These are phyloP conservation scores for Bombus cullumanus DNA, from an alignment of 1,140 invertebrate genomes.

Conservation along the genomic window DNA sequence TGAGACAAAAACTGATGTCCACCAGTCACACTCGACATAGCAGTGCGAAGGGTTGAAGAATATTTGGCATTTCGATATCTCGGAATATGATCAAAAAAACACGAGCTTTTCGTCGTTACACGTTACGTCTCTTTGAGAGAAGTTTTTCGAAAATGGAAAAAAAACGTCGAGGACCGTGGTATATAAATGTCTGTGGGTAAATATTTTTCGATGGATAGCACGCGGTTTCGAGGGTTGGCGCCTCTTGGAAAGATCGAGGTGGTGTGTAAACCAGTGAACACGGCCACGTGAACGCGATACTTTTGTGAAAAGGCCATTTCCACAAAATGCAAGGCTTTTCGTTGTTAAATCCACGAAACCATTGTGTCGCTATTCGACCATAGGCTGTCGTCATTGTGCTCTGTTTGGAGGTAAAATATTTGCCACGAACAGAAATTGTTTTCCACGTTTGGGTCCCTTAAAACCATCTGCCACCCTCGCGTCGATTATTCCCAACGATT, in stretches of 20 bases:
- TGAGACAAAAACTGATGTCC: too few relatives aligned
- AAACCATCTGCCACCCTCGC: conserved; percentile 42
- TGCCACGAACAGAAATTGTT: conserved; percentile 52
- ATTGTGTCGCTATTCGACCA: conserved; percentile 6
- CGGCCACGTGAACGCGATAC: conserved; percentile 35
- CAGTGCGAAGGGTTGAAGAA: background rate
- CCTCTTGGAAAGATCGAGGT: background rate
- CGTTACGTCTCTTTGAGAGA: too few relatives aligned
- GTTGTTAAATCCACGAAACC: background rate
- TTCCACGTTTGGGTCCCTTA: conserved; percentile 17
- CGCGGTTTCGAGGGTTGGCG: conserved; percentile 21
- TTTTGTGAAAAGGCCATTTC: conserved; percentile 32
- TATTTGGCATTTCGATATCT: background rate
- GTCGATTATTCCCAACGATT: conserved; percentile 21
- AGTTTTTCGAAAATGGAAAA: background rate
- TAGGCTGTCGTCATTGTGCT: conserved; percentile 28
- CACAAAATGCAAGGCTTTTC: conserved; percentile 21
- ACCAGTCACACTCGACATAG: too few relatives aligned
- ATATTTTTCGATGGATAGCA: conserved; percentile 22
- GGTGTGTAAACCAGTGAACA: conserved; percentile 34
- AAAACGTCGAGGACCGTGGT: background rate
- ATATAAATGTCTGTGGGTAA: conserved; percentile 19
- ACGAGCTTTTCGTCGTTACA: rapidly evolving
- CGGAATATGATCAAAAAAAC: background rate
- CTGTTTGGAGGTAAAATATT: conserved; percentile 52